Evolutionary conservation across 1,140 invertebrate genomes (phyloP), one percentile per base, ranked within the genome.

Genomic region (Sminthurinus signatus): DNA sequence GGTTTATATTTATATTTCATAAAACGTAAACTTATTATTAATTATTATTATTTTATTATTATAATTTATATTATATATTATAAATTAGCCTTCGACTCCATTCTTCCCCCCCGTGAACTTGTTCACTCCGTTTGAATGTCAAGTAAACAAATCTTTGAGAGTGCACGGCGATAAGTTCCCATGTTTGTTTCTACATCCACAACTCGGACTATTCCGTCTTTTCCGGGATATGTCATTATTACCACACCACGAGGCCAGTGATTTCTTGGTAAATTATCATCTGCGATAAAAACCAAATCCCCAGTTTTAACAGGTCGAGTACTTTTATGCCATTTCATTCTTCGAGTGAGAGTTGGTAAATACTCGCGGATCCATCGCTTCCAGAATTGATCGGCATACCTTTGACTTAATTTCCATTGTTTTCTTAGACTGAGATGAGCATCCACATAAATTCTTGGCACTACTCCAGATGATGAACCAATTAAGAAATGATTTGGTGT

Each of bases 401-500:
- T 2, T 17, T 50, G 44, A 36, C 31, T n/a, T 14, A 28, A n/a
- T 25, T 44, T 48, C 58, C 58, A 60, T 25, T 46, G 42, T 14
- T 59, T 59, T 31, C 42, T 27, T 0, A 43, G 12, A 17, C 29
- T 25, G 1, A 59, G 17, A 25, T 59, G 39, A 21, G 15, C 0
- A 1, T 46, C 39, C 0, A 12, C 43, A 27, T 44, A 59, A 0
- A 48, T 15, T 59, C 57, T 42, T 1, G 57, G 57, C n/a, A n/a
- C n/a, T n/a, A n/a, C n/a, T n/a, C n/a, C n/a, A n/a, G n/a, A n/a
- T 14, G 17, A 15, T 4, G 62, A 42, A 10, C 32, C 21, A 25
- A 21, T 62, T 29, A 66, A 29, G 29, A 72, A 71, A 54, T 66
- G 57, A 15, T 69, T 48, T 29, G 73, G 71, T 19, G 73, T 75